Percentiles rank a stretch among this genome's conserved stretches.
phyloP scores from a whole-genome alignment of 2,888 invertebrate species.

The Iselma pallidipennis region DNA sequence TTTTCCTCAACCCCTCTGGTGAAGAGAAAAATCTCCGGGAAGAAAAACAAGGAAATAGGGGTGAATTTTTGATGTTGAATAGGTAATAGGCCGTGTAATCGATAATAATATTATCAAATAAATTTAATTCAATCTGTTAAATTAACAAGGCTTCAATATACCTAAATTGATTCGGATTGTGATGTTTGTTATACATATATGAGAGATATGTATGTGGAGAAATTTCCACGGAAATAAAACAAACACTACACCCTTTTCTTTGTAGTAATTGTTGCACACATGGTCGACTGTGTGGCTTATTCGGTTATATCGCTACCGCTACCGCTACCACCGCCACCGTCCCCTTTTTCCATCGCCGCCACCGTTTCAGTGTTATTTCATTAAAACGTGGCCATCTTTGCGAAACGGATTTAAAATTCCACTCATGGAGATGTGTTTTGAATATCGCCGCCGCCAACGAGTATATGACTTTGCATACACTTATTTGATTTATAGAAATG shows the following conservation, averaged over 20 bases:
- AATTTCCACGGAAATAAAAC: conserved; percentile 34
- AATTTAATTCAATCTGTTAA: not conserved
- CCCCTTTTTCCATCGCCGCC: conserved; percentile 17
- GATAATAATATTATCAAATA: not conserved
- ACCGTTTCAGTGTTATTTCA: conserved; percentile 48
- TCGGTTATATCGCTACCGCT: conserved; percentile 40
- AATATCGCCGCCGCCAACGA: conserved; percentile 50
- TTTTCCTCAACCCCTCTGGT: too few relatives aligned
- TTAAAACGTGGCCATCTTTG: conserved; percentile 54
- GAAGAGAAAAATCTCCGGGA: too few relatives aligned
- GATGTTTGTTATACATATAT: too few relatives aligned
- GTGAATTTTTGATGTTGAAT: not conserved
- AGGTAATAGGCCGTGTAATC: not conserved
- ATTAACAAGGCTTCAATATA: not conserved
- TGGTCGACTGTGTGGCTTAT: conserved; percentile 44
- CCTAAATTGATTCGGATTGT: too few relatives aligned
- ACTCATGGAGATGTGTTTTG: conserved; percentile 52
- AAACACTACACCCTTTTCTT: conserved; percentile 41
- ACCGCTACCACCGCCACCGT: conserved; percentile 33
- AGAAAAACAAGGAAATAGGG: too few relatives aligned
- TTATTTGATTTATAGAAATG: conserved; percentile 54
- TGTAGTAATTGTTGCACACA: conserved; percentile 43
- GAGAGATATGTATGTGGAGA: too few relatives aligned
- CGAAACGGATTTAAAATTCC: conserved; percentile 55
- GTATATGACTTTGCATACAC: conserved; percentile 51